Percentiles rank a stretch among this genome's conserved stretches.
Evolutionary conservation across 2,113 vertebrate genomes (phyloP).

Genomic region (Epinephelus lanceolatus): DNA sequence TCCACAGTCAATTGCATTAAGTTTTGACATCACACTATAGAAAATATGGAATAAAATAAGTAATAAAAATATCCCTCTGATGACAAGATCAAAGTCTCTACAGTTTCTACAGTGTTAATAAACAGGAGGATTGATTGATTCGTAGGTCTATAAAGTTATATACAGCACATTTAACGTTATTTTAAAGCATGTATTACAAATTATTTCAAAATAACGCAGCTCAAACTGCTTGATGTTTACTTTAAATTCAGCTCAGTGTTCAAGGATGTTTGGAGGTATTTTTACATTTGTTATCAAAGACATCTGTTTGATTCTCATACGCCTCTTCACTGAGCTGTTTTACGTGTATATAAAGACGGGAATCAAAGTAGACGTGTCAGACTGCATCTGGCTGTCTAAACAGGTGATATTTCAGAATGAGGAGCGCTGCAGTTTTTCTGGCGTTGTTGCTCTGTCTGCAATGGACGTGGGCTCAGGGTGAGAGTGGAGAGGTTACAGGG

Average conservation of each 20-base stretch:
- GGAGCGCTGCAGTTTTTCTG: background rate
- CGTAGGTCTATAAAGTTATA: too few relatives aligned
- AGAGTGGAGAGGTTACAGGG: background rate
- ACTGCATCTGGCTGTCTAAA: background rate
- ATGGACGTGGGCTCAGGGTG: background rate
- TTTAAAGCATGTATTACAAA: too few relatives aligned
- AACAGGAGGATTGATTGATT: too few relatives aligned
- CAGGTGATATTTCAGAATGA: conserved; percentile 29
- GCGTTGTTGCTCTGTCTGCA: conserved; percentile 28
- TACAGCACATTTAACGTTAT: too few relatives aligned
- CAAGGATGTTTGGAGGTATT: background rate
- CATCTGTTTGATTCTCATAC: conserved; percentile 8
- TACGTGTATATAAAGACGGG: background rate
- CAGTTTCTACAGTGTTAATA: too few relatives aligned
- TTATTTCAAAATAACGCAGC: too few relatives aligned
- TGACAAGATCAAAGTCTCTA: background rate
- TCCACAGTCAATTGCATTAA: background rate
- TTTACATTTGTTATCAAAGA: background rate
- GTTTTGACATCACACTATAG: background rate
- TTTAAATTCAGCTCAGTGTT: too few relatives aligned
- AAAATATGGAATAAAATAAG: background rate
- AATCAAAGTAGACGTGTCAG: background rate
- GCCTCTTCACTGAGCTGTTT: background rate
- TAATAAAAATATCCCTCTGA: background rate
- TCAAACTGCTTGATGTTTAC: too few relatives aligned